Conservation (phyloP, 2,888 invertebrate genomes). For the Fragum sueziense region DNA sequence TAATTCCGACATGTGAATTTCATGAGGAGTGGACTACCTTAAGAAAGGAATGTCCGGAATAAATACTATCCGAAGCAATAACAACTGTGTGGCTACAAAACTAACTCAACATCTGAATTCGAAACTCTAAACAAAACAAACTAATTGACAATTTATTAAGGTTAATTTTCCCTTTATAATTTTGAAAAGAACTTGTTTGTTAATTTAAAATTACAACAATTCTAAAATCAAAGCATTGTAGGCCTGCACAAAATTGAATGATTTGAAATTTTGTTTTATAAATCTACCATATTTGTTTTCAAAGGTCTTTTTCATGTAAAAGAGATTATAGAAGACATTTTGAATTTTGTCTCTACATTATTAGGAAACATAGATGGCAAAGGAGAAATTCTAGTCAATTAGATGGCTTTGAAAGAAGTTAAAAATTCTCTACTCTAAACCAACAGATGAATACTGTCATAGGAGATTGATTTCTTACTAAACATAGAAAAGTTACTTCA, state of each 20-base stretch:
- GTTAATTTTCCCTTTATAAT: background rate
- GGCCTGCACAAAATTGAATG: background rate
- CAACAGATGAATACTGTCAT: background rate
- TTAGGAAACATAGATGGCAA: background rate
- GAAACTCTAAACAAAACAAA: background rate
- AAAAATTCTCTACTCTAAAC: background rate
- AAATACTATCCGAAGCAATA: conserved; percentile 14
- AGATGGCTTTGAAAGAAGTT: no score
- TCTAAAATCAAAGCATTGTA: background rate
- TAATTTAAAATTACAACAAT: background rate
- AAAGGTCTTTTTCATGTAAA: background rate
- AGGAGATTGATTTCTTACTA: background rate
- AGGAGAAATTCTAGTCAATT: background rate
- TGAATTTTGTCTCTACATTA: background rate
- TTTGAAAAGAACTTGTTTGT: background rate
- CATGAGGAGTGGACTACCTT: no score
- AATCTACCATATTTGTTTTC: background rate
- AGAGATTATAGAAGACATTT: background rate
- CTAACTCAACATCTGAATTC: background rate
- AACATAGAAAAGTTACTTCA: background rate
- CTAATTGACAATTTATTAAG: background rate
- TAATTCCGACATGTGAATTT: no score
- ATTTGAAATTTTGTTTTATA: background rate
- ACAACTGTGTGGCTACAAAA: background rate
- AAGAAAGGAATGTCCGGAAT: conserved; percentile 22